Percentiles rank a stretch among this genome's conserved stretches.
Evolutionary conservation across 2,888 invertebrate genomes (phyloP).

Genomic region (Noctua comes): DNA sequence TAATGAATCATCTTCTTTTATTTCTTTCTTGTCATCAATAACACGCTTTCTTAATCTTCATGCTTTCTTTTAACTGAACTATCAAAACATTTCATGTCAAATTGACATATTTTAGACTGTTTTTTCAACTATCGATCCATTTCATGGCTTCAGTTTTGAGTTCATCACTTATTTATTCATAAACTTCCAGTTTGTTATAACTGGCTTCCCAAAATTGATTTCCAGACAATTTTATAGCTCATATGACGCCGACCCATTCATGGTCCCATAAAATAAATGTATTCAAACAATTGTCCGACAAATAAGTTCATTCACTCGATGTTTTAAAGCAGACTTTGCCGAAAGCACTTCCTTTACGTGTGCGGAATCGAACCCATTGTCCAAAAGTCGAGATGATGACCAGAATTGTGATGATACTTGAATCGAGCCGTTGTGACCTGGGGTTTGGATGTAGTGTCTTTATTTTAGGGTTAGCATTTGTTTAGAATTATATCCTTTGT

Average conservation of each 20-base stretch:
- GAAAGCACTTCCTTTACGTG: conserved; percentile 73
- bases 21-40: background rate
- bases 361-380: conserved; percentile 68
- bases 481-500: background rate
- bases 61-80: background rate
- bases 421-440: conserved; percentile 53
- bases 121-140: background rate
- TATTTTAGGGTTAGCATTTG: conserved; percentile 49
- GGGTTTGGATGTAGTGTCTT: conserved; percentile 28
- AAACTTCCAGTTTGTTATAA: conserved; percentile 23
- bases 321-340: conserved; percentile 55
- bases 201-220: conserved; percentile 13
- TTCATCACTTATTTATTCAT: background rate
- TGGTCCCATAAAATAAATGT: conserved; percentile 34
- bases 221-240: conserved; percentile 45
- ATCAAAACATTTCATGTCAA: background rate
- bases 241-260: conserved; percentile 43
- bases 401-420: conserved; percentile 65
- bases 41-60: background rate
- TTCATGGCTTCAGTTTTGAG: background rate
- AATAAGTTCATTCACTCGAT: conserved; percentile 66
- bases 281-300: conserved; percentile 46
- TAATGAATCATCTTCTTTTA: background rate
- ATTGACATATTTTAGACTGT: background rate
- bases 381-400: conserved; percentile 57